Conservation (phyloP, 92 coral and sea anemone species). For the Umimayanthus chanpuru region DNA sequence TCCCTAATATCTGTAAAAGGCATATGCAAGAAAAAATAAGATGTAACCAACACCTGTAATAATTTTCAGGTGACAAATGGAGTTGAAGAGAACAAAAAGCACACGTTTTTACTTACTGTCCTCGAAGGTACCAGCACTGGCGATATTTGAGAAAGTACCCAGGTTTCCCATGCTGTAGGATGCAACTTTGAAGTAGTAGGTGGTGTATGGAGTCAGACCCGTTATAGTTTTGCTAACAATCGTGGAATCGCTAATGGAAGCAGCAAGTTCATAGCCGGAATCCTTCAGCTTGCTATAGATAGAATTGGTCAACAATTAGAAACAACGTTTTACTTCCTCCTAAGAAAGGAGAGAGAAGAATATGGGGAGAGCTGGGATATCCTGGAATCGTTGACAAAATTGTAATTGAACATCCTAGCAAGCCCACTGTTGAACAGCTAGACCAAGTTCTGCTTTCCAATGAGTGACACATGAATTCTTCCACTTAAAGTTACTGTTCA, state of each 20-base stretch:
- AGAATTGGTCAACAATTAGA: background rate
- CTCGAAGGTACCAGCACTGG: background rate
- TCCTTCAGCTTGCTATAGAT: background rate
- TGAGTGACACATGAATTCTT: too few species aligned
- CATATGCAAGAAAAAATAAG: background rate
- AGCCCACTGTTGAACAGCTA: too few species aligned
- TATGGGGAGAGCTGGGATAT: too few species aligned
- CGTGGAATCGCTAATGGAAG: background rate
- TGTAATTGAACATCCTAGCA: too few species aligned
- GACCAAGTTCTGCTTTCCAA: too few species aligned
- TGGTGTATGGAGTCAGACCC: constrained; percentile 9
- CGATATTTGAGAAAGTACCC: constrained; percentile 4
- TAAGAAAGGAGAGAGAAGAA: background rate
- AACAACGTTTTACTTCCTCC: background rate
- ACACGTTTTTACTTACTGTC: constrained; percentile 8
- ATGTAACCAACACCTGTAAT: too few species aligned
- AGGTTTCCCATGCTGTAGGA: constrained; percentile 14
- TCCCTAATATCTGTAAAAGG: background rate
- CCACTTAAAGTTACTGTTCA: too few species aligned
- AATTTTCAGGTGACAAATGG: too few species aligned
- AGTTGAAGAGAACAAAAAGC: too few species aligned
- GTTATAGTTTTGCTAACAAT: background rate
- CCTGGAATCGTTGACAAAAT: too few species aligned
- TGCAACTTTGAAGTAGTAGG: constrained; percentile 40
- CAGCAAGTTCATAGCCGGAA: constrained; percentile 18